phyloP scores from a whole-genome alignment of 2,113 vertebrate genomes.

The Nothocercus julius region DNA sequence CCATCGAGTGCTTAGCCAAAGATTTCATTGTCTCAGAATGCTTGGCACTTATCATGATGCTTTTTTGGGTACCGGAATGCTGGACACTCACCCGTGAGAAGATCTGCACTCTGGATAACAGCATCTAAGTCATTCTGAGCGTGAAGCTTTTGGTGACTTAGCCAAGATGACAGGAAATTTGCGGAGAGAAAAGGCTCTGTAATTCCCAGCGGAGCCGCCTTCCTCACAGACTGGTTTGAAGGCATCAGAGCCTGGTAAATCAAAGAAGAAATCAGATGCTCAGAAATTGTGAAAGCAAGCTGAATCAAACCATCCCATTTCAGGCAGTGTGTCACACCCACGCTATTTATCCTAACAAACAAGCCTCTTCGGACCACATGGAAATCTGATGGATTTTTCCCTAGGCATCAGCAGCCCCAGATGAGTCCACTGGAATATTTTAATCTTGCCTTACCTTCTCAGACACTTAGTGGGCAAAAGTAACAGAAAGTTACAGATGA shows the following conservation, averaged over 20 bases:
- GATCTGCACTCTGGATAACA: background rate
- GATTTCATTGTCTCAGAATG: background rate
- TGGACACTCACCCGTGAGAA: background rate
- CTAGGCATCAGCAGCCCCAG: background rate
- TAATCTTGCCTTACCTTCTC: background rate
- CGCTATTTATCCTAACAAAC: background rate
- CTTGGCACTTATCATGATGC: background rate
- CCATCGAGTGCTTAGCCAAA: background rate
- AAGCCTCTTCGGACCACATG: background rate
- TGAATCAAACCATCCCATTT: background rate
- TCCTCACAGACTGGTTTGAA: background rate
- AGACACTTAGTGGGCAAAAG: slow-evolving; percentile 2
- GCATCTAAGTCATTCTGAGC: background rate
- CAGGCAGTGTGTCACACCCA: background rate
- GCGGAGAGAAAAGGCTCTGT: background rate
- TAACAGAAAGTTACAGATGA: slow-evolving; percentile 21
- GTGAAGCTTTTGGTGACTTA: background rate
- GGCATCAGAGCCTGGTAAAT: background rate
- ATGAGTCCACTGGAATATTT: background rate
- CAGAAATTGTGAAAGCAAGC: background rate
- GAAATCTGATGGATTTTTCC: background rate
- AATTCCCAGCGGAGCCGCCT: background rate
- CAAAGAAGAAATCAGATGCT: background rate
- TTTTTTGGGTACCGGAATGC: background rate
- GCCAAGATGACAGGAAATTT: background rate